These are phyloP conservation scores for Melieria picta DNA, from an alignment of 2,888 invertebrate species.

Conservation along the genomic window DNA sequence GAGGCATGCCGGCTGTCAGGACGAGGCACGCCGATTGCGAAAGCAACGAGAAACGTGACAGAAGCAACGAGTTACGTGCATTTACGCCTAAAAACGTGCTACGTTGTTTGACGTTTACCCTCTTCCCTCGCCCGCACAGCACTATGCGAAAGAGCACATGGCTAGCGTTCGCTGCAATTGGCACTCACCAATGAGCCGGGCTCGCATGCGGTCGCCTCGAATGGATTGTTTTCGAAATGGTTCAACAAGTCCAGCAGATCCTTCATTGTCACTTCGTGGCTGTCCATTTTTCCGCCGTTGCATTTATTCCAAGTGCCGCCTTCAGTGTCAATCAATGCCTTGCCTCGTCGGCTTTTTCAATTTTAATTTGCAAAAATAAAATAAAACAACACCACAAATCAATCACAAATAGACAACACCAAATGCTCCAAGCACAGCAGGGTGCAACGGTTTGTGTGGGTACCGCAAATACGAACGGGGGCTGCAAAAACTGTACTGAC, in stretches of 20 bases:
- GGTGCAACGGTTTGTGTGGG: neutral
- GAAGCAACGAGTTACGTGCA: too few relatives aligned
- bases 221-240: neutral
- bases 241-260: conserved; percentile 2
- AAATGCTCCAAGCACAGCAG: neutral
- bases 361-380: neutral
- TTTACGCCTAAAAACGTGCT: conserved; percentile 1
- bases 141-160: neutral
- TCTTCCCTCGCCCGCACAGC: too few relatives aligned
- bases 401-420: neutral
- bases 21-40: too few relatives aligned
- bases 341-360: too few relatives aligned
- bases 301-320: conserved; percentile 18
- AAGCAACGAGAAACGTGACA: too few relatives aligned
- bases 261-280: conserved; percentile 10
- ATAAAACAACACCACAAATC: conserved; percentile 10
- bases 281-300: conserved; percentile 28
- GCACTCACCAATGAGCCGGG: neutral
- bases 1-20: too few relatives aligned
- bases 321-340: conserved; percentile 6
- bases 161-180: neutral
- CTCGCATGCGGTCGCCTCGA: neutral
- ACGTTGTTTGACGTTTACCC: neutral
- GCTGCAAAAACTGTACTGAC: neutral
- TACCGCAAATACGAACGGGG: too few relatives aligned